Conservation (phyloP, 2,113 vertebrate genomes). For the Morone chrysops region DNA sequence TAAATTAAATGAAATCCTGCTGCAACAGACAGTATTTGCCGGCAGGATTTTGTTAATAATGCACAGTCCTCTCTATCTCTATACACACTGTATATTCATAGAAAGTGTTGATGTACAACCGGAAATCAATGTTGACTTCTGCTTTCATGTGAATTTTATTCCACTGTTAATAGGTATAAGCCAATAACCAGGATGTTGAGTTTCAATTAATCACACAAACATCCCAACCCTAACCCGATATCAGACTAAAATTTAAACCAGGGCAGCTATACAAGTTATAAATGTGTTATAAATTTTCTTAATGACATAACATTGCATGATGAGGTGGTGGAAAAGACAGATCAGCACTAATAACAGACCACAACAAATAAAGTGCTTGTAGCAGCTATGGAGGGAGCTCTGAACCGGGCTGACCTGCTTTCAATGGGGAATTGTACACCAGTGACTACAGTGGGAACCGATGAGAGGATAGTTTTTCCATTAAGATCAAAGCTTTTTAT, state of each 20-base stretch:
- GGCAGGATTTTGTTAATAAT: background rate
- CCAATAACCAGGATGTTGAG: background rate
- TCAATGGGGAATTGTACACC: conserved; percentile 50
- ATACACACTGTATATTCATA: background rate
- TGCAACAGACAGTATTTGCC: background rate
- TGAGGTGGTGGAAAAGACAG: conserved; percentile 9
- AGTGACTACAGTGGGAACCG: conserved; percentile 48
- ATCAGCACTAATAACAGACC: conserved; percentile 8
- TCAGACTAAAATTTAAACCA: background rate
- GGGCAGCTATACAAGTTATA: background rate
- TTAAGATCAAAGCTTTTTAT: conserved; percentile 58
- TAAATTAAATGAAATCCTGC: background rate
- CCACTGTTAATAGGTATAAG: background rate
- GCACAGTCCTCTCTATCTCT: background rate
- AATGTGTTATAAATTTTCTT: background rate
- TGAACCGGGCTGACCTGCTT: conserved; percentile 46
- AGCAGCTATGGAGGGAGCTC: background rate
- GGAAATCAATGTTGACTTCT: background rate
- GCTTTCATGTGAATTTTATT: background rate
- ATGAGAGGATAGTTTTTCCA: conserved; percentile 43
- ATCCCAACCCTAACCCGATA: background rate
- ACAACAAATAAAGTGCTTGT: conserved; percentile 23
- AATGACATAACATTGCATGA: background rate
- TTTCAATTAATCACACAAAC: background rate
- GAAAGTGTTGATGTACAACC: background rate